Percentiles rank a stretch among this genome's conserved stretches.
Conservation (phyloP, 2,888 invertebrate genomes). For the Anagyrus pseudococci region DNA sequence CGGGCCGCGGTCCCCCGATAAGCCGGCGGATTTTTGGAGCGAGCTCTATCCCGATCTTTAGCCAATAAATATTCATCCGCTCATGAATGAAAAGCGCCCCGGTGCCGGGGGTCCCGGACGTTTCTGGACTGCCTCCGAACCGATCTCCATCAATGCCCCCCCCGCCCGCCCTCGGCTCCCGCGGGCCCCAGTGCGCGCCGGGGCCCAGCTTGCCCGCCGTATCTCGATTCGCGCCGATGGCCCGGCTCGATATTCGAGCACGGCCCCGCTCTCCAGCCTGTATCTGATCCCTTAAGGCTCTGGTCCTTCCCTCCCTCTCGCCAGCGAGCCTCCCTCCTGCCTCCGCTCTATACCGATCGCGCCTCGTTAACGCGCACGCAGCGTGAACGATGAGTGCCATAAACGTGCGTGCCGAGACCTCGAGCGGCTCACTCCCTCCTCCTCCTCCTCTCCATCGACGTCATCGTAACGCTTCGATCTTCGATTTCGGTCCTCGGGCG, state of each 20-base stretch:
- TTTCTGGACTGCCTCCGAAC: too few species aligned
- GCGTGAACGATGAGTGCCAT: too few species aligned
- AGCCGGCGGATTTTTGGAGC: too few species aligned
- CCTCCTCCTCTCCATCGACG: not conserved
- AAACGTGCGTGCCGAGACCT: not conserved
- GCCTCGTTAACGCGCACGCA: too few species aligned
- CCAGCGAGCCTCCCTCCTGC: too few species aligned
- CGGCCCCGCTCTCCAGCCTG: slow-evolving; percentile 25
- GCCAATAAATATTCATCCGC: slow-evolving; percentile 41
- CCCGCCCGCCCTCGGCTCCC: too few species aligned
- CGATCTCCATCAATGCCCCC: not conserved
- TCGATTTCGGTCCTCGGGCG: too few species aligned
- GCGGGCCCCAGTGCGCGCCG: not conserved
- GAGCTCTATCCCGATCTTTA: too few species aligned
- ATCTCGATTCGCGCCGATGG: slow-evolving; percentile 25
- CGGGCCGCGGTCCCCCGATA: too few species aligned
- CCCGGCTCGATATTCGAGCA: slow-evolving; percentile 4
- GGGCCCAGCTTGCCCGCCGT: too few species aligned
- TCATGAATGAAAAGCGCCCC: slow-evolving; percentile 36
- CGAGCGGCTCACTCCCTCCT: slow-evolving; percentile 5
- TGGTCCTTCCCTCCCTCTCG: not conserved
- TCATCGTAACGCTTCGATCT: too few species aligned
- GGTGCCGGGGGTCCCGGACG: not conserved
- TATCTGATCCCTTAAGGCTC: not conserved
- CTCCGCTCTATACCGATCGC: too few species aligned